These are phyloP conservation scores for Gallinago undulata DNA, from an alignment of 2,113 vertebrate genomes.

Conservation along the genomic window DNA sequence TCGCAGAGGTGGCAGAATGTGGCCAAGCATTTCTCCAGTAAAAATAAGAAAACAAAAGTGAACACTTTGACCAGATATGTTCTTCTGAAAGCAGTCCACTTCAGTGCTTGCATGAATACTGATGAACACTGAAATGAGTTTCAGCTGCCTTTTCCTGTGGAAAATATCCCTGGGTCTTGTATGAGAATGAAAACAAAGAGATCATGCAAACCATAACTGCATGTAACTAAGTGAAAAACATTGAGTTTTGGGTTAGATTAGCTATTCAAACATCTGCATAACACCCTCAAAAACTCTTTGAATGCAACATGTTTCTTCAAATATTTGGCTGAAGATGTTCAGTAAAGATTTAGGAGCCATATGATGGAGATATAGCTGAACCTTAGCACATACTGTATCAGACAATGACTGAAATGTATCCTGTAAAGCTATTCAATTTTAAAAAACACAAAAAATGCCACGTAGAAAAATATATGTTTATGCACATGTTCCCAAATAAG, in stretches of 20 bases:
- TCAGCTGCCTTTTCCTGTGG: neutral
- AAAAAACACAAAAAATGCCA: neutral
- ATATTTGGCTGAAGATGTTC: neutral
- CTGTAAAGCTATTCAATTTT: neutral
- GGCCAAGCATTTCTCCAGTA: neutral
- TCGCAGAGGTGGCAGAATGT: neutral
- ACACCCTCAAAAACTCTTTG: neutral
- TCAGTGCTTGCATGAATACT: neutral
- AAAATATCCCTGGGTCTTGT: neutral
- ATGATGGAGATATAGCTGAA: neutral
- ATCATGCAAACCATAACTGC: neutral
- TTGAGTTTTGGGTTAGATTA: neutral
- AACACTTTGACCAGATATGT: neutral
- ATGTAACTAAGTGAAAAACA: neutral
- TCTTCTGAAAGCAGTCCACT: neutral
- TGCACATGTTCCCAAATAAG: neutral
- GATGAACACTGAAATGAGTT: neutral
- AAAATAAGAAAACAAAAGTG: neutral
- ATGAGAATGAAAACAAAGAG: neutral
- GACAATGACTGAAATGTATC: neutral
- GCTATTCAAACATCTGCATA: neutral
- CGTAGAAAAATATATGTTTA: neutral
- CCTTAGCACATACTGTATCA: neutral
- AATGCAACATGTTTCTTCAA: neutral
- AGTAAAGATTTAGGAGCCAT: neutral